Evolutionary conservation across 2,888 invertebrate species (phyloP), one percentile per base, ranked within the genome.

Genomic region (Parascotia fuliginaria): DNA sequence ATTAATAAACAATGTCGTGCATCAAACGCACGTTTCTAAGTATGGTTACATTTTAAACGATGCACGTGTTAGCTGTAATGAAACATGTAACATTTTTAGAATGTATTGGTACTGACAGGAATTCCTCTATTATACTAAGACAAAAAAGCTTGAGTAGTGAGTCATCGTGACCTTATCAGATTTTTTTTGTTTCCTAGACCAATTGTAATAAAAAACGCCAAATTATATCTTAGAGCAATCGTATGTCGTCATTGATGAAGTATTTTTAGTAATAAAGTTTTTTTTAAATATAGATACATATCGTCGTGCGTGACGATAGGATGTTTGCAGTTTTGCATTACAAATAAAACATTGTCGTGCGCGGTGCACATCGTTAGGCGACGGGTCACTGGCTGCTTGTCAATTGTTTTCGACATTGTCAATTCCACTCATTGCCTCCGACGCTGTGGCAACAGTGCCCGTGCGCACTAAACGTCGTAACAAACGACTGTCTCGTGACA

Each of bases 311-410:
- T 81, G 78, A 75, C 77, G 70, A 75, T 75, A 76, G 81, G 78
- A 83, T 81, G 81, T 81, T 75, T 75, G 81, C 81, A 77, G 82
- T 79, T 83, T 79, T 81, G 88, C 86, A 89, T 88, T 77, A 82
- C 84, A 85, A 88, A 83, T 83, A 75, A 72, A 75, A 68, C 70
- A 71, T 73, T 62, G 72, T 81, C 74, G 81, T 75, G 75, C 70
- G 59, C 67, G 63, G 72, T 71, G 74, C 65, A 63, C 64, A 66
- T 73, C 69, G 69, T 67, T 73, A 65, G 57, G 56, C 51, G 66
- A 40, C 68, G 65, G 75, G 77, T 77, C 78, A 76, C 67, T 76
- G 79, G 68, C 75, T 78, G 74, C 68, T 68, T 74, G 65, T 72
- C 77, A 77, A 78, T 79, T 75, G 74, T 75, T 61, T 75, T 57